Evolutionary conservation across 2,113 vertebrate genomes (phyloP).

Genomic region (Saguinus imperator): DNA sequence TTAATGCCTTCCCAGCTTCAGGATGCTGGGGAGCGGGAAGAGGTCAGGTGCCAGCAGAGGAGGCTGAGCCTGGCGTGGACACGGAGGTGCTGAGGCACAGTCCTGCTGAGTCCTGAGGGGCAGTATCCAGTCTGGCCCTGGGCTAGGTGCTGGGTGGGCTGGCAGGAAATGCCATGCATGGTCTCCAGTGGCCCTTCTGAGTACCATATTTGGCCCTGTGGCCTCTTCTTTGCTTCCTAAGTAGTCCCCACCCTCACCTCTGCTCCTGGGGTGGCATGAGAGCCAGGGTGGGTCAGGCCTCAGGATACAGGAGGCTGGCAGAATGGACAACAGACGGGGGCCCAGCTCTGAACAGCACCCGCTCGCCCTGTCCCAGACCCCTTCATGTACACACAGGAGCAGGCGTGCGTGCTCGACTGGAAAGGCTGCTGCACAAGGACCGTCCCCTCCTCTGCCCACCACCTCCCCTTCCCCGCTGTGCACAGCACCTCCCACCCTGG

Average conservation of each 20-base stretch:
- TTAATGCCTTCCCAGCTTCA: background rate
- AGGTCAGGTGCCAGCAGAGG: background rate
- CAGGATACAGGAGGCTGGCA: too few relatives aligned
- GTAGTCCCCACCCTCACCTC: background rate
- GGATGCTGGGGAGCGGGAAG: background rate
- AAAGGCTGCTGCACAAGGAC: background rate
- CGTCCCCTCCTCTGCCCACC: background rate
- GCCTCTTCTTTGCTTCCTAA: background rate
- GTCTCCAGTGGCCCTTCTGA: background rate
- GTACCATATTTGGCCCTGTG: background rate
- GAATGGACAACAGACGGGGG: background rate
- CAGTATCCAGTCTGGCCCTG: background rate
- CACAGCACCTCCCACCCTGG: background rate
- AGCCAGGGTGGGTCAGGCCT: background rate
- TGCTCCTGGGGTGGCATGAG: background rate
- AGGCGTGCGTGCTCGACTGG: background rate
- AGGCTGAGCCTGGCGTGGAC: background rate
- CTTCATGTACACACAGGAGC: accelerated
- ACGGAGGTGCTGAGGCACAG: background rate
- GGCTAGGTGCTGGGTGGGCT: too few relatives aligned
- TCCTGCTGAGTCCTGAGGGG: background rate
- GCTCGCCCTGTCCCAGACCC: background rate
- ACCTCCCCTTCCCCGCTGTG: background rate
- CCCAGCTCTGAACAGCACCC: background rate
- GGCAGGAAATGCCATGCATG: background rate